phyloP scores from a whole-genome alignment of 2,888 invertebrate genomes.

The Chesias legatella region DNA sequence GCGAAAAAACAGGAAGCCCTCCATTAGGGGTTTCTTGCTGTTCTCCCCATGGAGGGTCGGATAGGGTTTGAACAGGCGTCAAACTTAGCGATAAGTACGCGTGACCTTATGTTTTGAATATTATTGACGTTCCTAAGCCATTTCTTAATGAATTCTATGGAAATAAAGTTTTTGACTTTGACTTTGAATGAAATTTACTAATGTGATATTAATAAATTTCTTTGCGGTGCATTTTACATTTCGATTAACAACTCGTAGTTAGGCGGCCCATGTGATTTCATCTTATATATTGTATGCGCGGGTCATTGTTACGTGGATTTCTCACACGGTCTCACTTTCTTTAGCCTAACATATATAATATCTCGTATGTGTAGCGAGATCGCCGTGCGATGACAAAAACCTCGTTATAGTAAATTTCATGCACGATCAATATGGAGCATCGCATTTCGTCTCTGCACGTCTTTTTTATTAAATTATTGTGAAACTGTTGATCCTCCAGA shows the following conservation, averaged over 20 bases:
- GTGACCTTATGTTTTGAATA: too few relatives aligned
- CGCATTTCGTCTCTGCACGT: constrained; percentile 20
- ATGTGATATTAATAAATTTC: too few relatives aligned
- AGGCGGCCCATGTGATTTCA: constrained; percentile 20
- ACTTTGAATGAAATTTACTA: too few relatives aligned
- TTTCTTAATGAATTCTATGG: too few relatives aligned
- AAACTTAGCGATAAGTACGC: too few relatives aligned
- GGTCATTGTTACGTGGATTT: constrained; percentile 48
- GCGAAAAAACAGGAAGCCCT: too few relatives aligned
- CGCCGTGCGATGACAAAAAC: constrained; percentile 43
- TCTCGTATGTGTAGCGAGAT: constrained; percentile 30
- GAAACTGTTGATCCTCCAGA: constrained; percentile 10
- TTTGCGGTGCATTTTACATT: too few relatives aligned
- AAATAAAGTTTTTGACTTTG: too few relatives aligned
- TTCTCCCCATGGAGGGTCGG: too few relatives aligned
- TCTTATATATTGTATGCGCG: constrained; percentile 28
- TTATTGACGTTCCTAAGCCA: too few relatives aligned
- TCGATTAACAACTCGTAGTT: constrained; percentile 14
- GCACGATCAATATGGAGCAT: constrained; percentile 38
- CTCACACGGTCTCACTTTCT: constrained; percentile 58
- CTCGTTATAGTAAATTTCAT: constrained; percentile 45
- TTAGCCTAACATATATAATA: constrained; percentile 33
- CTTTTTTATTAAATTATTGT: constrained; percentile 19
- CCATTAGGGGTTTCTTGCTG: too few relatives aligned
- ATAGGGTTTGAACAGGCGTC: too few relatives aligned